A percentile compares a stretch with the other conserved stretches of the same genome.
phyloP scores from a whole-genome alignment of 2,888 invertebrate species.

The Oithona nana region DNA sequence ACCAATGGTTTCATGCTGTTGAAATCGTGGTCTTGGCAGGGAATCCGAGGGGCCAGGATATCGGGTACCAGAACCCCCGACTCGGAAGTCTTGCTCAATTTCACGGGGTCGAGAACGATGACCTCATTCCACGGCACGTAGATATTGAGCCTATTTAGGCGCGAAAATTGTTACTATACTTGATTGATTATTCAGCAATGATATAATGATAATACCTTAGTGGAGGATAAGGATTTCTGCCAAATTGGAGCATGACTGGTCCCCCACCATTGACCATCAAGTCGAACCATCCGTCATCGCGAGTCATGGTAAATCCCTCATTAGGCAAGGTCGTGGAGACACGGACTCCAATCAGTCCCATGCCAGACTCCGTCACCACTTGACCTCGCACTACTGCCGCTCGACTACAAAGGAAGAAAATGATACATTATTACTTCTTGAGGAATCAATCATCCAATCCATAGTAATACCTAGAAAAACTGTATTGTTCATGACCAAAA shows the following conservation, averaged over 20 bases:
- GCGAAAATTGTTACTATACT: too few relatives aligned
- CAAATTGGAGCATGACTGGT: slow-evolving; percentile 87
- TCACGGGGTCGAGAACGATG: slow-evolving; percentile 61
- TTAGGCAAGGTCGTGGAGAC: slow-evolving; percentile 58
- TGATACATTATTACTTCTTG: too few relatives aligned
- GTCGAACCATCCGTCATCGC: slow-evolving; percentile 94
- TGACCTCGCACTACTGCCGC: slow-evolving; percentile 96
- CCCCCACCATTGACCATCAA: slow-evolving; percentile 96
- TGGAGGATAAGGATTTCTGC: slow-evolving; percentile 48
- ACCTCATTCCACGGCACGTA: slow-evolving; percentile 97
- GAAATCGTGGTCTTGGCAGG: slow-evolving; percentile 68
- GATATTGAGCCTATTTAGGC: slow-evolving; percentile 47
- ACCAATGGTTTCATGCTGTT: slow-evolving; percentile 83
- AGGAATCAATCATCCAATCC: too few relatives aligned
- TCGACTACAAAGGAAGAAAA: slow-evolving; percentile 50
- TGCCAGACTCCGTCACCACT: slow-evolving; percentile 80
- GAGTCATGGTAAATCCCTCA: slow-evolving; percentile 85
- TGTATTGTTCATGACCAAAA: too few relatives aligned
- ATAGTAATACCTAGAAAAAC: too few relatives aligned
- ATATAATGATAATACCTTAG: slow-evolving; percentile 8
- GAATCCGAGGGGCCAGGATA: slow-evolving; percentile 18
- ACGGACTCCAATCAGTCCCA: slow-evolving; percentile 88
- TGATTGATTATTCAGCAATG: neutral
- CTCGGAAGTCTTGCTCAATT: neutral
- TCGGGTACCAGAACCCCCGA: neutral